Conservation (phyloP, 2,888 invertebrate species). For the Quadriops clusia region DNA sequence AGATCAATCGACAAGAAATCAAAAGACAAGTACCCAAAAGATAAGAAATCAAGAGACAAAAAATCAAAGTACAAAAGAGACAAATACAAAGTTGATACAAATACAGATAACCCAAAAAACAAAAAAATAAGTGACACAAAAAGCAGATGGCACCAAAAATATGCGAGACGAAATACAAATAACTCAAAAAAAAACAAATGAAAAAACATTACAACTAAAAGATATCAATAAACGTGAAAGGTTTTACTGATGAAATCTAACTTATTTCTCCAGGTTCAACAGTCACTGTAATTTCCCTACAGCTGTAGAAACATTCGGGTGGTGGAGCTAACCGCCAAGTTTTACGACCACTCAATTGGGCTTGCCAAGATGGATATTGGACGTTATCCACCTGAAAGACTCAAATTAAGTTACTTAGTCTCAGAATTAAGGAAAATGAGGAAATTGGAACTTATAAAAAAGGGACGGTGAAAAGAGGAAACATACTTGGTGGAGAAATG, state of each 20-base stretch:
- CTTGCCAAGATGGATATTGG: slow-evolving; percentile 91
- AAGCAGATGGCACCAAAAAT: no score
- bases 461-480: no score
- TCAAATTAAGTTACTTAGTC: slow-evolving; percentile 1
- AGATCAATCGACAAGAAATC: no score
- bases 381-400: slow-evolving; percentile 79
- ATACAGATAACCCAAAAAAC: neutral
- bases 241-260: slow-evolving; percentile 39
- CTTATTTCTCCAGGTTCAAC: slow-evolving; percentile 85
- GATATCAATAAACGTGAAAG: slow-evolving; percentile 1
- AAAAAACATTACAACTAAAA: neutral
- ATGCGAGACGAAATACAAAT: neutral
- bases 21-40: no score
- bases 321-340: slow-evolving; percentile 85
- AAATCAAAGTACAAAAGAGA: no score
- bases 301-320: slow-evolving; percentile 78
- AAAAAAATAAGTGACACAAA: no score
- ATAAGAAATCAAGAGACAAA: no score
- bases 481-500: no score
- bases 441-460: neutral
- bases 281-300: slow-evolving; percentile 52
- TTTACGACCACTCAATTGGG: slow-evolving; percentile 82
- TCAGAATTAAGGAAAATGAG: slow-evolving; percentile 7
- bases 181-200: slow-evolving; percentile 4
- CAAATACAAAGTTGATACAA: no score